A percentile compares a stretch with the other conserved stretches of the same genome.
Conservation (phyloP, 2,797 vertebrate species). For the Decapterus maruadsi region DNA sequence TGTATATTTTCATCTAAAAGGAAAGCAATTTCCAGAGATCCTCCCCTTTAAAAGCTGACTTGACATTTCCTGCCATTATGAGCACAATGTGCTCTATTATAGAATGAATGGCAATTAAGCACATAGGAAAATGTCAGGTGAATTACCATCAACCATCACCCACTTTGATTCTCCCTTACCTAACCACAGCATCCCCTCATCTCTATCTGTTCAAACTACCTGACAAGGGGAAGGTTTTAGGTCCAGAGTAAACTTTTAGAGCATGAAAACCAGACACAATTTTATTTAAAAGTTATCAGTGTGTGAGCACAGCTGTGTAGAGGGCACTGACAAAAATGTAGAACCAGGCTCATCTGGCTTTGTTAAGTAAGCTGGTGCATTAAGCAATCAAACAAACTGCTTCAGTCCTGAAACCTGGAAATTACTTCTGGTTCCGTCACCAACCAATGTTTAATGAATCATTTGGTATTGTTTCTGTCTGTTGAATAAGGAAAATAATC, state of each 20-base stretch:
- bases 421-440: too few relatives aligned
- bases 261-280: too few relatives aligned
- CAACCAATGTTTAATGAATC: too few relatives aligned
- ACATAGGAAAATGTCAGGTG: conserved; percentile 82
- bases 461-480: too few relatives aligned
- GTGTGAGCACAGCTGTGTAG: not conserved
- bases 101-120: conserved; percentile 82
- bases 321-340: too few relatives aligned
- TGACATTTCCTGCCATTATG: conserved; percentile 86
- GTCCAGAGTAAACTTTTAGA: conserved; percentile 21
- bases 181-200: conserved; percentile 6
- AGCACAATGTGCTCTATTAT: conserved; percentile 81
- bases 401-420: too few relatives aligned
- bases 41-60: conserved; percentile 78
- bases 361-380: too few relatives aligned
- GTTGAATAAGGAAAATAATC: too few relatives aligned
- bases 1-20: conserved; percentile 81
- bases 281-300: not conserved
- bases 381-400: too few relatives aligned
- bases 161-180: conserved; percentile 20
- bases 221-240: not conserved
- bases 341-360: not conserved
- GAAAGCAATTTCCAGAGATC: conserved; percentile 77
- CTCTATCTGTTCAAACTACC: not conserved
- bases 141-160: conserved; percentile 61